Evolutionary conservation across 2,888 invertebrate genomes (phyloP).

Genomic region (Acrobasis consociella): DNA sequence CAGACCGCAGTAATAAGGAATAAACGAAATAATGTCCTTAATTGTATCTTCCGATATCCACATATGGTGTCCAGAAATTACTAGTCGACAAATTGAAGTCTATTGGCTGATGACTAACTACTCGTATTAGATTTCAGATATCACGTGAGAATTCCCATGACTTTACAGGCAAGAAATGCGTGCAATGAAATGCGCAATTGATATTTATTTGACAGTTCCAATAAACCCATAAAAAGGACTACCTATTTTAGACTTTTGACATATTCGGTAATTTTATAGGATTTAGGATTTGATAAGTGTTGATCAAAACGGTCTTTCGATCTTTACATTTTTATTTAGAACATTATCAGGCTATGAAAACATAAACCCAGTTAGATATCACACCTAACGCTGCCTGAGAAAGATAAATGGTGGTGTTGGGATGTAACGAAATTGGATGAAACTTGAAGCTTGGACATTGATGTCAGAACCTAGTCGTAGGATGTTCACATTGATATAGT

Average conservation of each 20-base stretch:
- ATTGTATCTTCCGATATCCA: conserved; percentile 38
- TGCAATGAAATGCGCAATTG: too few relatives aligned
- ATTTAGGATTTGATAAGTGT: too few relatives aligned
- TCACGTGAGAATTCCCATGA: conserved; percentile 6
- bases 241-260: too few relatives aligned
- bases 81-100: conserved; percentile 39
- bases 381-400: conserved; percentile 35
- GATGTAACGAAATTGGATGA: conserved; percentile 49
- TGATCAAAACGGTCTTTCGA: too few relatives aligned
- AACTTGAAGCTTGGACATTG: conserved; percentile 47
- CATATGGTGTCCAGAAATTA: conserved; percentile 42
- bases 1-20: conserved; percentile 35
- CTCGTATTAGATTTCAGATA: neutral
- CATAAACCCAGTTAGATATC: conserved; percentile 44
- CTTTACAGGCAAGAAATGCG: neutral
- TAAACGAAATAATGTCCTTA: conserved; percentile 41
- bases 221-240: too few relatives aligned
- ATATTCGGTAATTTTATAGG: too few relatives aligned
- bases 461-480: conserved; percentile 32
- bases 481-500: neutral
- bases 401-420: conserved; percentile 51
- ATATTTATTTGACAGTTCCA: too few relatives aligned
- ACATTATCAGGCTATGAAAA: conserved; percentile 33
- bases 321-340: too few relatives aligned
- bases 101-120: conserved; percentile 3